Conservation (phyloP, 1,140 invertebrate genomes). For the Ylistrum balloti region DNA sequence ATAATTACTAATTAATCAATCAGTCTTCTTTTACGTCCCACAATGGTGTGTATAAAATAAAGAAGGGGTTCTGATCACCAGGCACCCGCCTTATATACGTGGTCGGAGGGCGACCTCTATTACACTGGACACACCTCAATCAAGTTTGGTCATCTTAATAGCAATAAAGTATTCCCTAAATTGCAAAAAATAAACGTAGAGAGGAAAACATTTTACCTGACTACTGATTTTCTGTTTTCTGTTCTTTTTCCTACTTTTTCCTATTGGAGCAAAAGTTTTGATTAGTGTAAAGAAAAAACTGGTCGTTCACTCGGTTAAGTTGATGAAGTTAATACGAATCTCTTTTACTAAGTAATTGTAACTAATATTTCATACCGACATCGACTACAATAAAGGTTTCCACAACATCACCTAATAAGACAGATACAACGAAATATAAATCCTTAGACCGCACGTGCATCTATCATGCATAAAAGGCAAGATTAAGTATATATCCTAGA, state of each 20-base stretch:
- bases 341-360: background rate
- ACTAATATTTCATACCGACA: background rate
- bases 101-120: slow-evolving; percentile 20
- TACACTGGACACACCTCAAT: background rate
- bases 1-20: background rate
- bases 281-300: too few species aligned
- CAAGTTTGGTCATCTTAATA: background rate
- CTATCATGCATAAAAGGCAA: background rate
- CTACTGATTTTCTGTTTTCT: too few species aligned
- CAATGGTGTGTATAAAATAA: slow-evolving; percentile 15
- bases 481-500: slow-evolving; percentile 17
- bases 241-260: too few species aligned
- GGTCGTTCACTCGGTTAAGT: background rate
- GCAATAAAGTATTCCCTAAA: background rate
- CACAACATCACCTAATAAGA: background rate
- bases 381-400: background rate
- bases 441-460: slow-evolving; percentile 19
- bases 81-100: background rate
- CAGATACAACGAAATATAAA: slow-evolving; percentile 27
- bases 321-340: background rate
- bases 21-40: background rate
- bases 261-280: too few species aligned
- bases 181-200: background rate
- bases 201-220: too few species aligned
- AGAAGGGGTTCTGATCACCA: background rate